Base-by-base conservation (phyloP, 2,113 vertebrate genomes). In the Corvus hawaiiensis region DNA sequence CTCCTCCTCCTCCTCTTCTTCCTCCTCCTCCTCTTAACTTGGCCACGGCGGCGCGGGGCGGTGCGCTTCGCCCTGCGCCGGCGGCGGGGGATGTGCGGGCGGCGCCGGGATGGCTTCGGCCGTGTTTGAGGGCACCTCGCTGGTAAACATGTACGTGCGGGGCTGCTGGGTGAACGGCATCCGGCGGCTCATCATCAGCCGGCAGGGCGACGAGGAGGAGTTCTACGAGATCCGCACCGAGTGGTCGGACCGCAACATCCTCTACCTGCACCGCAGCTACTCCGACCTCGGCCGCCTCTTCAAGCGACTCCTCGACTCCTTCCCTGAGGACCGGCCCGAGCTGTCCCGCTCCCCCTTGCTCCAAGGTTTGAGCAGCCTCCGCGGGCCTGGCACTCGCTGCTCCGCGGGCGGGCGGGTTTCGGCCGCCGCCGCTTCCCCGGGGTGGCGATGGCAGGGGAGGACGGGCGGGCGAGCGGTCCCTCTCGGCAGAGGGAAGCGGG, bases 91-190 rank as follows among this genome's bases (percentile, higher is more conserved):
- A 97, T 98, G 94, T 63, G 97, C 93, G 69, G 87, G 87, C 79
- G 62, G 94, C 82, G 86, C 93, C 94, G 96, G 97, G 89, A 99
- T 99, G 99, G 99, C 99, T 97, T 99, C 99, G 97, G 98, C 99
- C 51, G 99, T 99, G 97, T 99, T 99, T 98, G 99, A 99, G 93
- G 99, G 99, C 93, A 99, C 99, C 62, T 99, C 99, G 84, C 98
- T 99, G 96, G 99, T 99, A 97, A 99, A 99, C 98, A 99, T 99
- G 99, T 99, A 98, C 94, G 99, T 99, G 92, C 98, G 99, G 94
- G 99, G 99, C 97, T 99, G 99, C 97, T 99, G 99, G 99, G 99
- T 99, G 88, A 99, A 99, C 98, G 99, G 99, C 37, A 97, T 99
- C 96, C 98, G 99, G 77, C 95, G 99, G 59, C 99, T 99, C 82